A percentile compares a stretch with the other conserved stretches of the same genome.
phyloP scores from a whole-genome alignment of 2,888 invertebrate genomes.

The Ophion costatus region DNA sequence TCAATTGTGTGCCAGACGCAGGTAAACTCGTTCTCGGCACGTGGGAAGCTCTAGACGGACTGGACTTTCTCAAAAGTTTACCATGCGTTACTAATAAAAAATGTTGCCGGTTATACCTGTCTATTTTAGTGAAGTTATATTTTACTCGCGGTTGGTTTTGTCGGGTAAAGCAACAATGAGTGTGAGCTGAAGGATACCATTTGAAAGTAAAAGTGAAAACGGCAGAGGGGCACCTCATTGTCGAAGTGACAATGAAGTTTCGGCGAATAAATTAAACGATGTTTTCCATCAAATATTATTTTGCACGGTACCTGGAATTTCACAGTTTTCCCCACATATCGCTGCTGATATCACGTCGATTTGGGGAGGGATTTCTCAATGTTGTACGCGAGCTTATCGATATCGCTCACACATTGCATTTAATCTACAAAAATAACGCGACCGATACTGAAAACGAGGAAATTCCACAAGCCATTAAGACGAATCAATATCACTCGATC shows the following conservation, averaged over 20 bases:
- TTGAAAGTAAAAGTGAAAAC: too few species aligned
- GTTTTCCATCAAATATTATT: not conserved
- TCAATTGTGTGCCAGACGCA: not conserved
- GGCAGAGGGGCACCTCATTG: too few species aligned
- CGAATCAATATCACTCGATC: not conserved
- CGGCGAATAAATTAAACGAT: too few species aligned
- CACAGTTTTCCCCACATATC: not conserved
- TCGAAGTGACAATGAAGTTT: too few species aligned
- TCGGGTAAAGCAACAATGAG: not conserved
- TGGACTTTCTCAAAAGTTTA: conserved; percentile 3
- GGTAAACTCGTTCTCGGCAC: conserved; percentile 20
- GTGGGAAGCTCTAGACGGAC: too few species aligned
- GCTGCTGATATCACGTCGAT: not conserved
- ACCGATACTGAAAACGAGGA: not conserved
- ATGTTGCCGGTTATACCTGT: not conserved
- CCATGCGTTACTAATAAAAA: not conserved
- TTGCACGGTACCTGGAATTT: not conserved
- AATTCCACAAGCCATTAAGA: conserved; percentile 21
- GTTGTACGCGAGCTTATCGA: conserved; percentile 5
- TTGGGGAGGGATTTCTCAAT: not conserved
- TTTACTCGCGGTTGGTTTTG: conserved; percentile 16
- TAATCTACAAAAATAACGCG: conserved; percentile 21
- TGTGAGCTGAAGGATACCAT: too few species aligned
- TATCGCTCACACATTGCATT: conserved; percentile 12
- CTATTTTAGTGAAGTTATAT: not conserved